Evolutionary conservation across 2,888 invertebrate species (phyloP).

Genomic region (Nudaria mundana): DNA sequence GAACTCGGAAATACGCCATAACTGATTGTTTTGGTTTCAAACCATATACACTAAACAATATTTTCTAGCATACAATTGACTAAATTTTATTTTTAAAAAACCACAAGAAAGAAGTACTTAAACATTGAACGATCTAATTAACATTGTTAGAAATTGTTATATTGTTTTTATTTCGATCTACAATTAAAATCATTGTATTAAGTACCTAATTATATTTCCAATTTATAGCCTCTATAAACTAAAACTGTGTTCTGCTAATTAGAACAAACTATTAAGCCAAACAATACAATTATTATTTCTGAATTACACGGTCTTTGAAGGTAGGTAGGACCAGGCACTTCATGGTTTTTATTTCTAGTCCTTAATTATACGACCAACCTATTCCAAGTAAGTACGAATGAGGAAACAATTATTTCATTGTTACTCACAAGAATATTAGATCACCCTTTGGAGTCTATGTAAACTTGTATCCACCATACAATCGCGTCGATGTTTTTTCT

Average conservation of each 20-base stretch:
- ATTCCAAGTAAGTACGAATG: too few species aligned
- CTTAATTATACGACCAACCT: neutral
- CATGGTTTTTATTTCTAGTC: neutral
- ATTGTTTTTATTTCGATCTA: too few species aligned
- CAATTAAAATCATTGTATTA: too few species aligned
- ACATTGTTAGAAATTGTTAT: too few species aligned
- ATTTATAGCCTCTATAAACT: conserved; percentile 17
- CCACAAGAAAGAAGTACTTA: conserved; percentile 11
- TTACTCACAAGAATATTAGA: conserved; percentile 6
- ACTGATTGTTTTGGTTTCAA: conserved; percentile 24
- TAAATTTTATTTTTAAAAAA: conserved; percentile 22
- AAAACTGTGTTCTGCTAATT: neutral
- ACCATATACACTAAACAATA: too few species aligned
- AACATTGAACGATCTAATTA: conserved; percentile 16
- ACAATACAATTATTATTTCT: neutral
- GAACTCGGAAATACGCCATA: conserved; percentile 27
- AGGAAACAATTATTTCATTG: neutral
- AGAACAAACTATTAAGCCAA: neutral
- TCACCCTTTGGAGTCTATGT: conserved; percentile 2
- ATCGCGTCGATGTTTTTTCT: neutral
- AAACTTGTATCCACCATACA: neutral
- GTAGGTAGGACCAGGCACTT: neutral
- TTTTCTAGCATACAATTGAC: too few species aligned
- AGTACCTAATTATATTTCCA: too few species aligned
- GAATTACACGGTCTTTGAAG: neutral